A percentile compares a stretch with the other conserved stretches of the same genome.
These are phyloP conservation scores for Diglossa cyanea DNA, from an alignment of 2,797 vertebrate species.

Conservation along the genomic window DNA sequence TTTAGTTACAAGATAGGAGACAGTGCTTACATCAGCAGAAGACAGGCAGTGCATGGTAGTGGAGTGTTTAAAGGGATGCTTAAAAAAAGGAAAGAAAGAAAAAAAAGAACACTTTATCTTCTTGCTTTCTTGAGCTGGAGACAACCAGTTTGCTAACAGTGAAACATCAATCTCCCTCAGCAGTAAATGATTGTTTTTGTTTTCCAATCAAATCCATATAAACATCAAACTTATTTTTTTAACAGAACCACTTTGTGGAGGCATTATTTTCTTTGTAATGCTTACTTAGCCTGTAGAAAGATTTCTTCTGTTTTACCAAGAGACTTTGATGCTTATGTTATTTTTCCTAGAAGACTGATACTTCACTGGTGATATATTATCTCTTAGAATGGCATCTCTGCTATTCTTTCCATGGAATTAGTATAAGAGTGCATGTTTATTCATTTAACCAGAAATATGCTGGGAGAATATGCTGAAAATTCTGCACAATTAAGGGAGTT, in stretches of 20 bases:
- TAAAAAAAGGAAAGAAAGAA: background rate
- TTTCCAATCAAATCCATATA: conserved; percentile 15
- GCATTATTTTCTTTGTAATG: background rate
- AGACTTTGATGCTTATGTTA: background rate
- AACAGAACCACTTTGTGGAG: background rate
- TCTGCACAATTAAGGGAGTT: background rate
- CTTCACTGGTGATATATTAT: background rate
- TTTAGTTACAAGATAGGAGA: background rate
- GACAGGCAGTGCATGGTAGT: background rate
- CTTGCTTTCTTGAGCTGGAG: background rate
- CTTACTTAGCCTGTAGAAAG: background rate
- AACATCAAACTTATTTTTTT: background rate
- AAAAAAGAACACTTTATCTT: background rate
- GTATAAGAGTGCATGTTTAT: background rate
- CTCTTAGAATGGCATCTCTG: background rate
- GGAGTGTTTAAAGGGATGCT: background rate
- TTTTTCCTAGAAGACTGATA: background rate
- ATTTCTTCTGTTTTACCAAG: background rate
- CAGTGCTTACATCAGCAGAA: background rate
- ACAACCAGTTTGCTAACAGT: background rate
- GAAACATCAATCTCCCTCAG: background rate
- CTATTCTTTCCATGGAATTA: background rate
- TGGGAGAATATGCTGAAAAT: background rate
- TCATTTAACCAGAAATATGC: background rate
- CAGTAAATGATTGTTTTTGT: background rate